Evolutionary conservation across 2,888 invertebrate genomes (phyloP), one percentile per base, ranked within the genome.

Genomic region (Herminia tarsipennalis): DNA sequence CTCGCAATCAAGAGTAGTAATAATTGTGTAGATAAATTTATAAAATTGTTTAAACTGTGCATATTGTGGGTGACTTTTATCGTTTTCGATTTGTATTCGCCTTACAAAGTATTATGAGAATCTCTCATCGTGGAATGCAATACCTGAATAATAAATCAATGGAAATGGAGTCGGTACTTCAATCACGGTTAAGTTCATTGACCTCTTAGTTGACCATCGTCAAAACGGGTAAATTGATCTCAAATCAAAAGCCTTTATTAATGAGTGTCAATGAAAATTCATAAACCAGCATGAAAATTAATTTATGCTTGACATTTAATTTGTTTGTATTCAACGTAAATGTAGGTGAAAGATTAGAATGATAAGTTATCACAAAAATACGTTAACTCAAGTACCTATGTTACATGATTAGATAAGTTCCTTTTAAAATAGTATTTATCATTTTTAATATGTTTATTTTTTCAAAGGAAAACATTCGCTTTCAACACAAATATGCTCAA

Each of bases 91-190:
- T 66, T 62, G 66, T 65, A 60, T 71, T 69, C 65, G 60, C 48
- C 52, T 71, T 70, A 70, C 62, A 49, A 65, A 61, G 63, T 61
- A 64, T 57, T 56, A 57, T 59, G 64, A 58, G 47, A 60, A 66
- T 68, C 68, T 73, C 64, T 65, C 63, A 57, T 73, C 69, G 60
- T 61, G 58, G 64, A 68, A 72, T 74, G 78, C 78, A 78, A 72
- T 75, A 67, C 51, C 61, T 78, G 80, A 81, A 82, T 81, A 81
- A 67, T 81, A 82, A 85, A 86, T 84, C 83, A 81, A 76, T 81
- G 74, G 72, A 75, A 78, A 76, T 76, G 66, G 66, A 67, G 73
- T 76, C 65, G 63, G 68, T 74, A 73, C 69, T 75, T 78, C 72
- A 75, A 72, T 75, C 75, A 79, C 74, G 77, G 74, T 73, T 76